Evolutionary conservation across 2,888 invertebrate species (phyloP).

Genomic region (Sipunculus nudus): DNA sequence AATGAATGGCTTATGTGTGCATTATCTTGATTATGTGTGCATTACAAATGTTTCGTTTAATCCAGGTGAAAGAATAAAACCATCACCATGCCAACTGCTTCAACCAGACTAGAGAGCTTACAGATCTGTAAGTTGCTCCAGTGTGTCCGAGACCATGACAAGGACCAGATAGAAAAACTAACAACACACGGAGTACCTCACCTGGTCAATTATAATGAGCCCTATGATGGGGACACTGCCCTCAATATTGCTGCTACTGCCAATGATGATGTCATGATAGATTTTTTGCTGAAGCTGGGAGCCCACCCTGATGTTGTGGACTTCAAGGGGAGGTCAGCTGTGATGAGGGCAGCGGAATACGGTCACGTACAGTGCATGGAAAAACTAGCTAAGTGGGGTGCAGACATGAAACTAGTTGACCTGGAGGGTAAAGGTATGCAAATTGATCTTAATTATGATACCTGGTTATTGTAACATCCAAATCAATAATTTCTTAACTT

Average conservation of each 20-base stretch:
- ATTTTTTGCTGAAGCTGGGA: slow-evolving; percentile 59
- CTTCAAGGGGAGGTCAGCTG: slow-evolving; percentile 60
- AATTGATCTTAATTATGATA: too few species aligned
- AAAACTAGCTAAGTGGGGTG: slow-evolving; percentile 55
- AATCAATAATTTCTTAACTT: too few species aligned
- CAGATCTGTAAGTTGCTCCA: slow-evolving; percentile 66
- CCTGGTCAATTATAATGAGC: slow-evolving; percentile 65
- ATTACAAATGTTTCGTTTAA: too few species aligned
- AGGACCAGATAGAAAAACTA: slow-evolving; percentile 61
- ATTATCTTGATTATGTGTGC: too few species aligned
- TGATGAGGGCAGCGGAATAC: slow-evolving; percentile 65
- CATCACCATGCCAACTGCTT: slow-evolving; percentile 61
- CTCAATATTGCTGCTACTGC: slow-evolving; percentile 60
- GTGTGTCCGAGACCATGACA: slow-evolving; percentile 63
- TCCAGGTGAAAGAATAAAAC: background rate
- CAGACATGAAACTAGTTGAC: slow-evolving; percentile 62
- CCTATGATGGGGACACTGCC: slow-evolving; percentile 62
- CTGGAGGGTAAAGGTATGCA: slow-evolving; percentile 63
- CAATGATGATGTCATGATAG: slow-evolving; percentile 66
- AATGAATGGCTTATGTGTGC: too few species aligned
- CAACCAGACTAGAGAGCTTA: slow-evolving; percentile 60
- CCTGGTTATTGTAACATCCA: too few species aligned
- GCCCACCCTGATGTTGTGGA: slow-evolving; percentile 67
- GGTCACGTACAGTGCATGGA: slow-evolving; percentile 65
- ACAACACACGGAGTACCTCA: slow-evolving; percentile 62